Evolutionary conservation across 2,797 vertebrate genomes (phyloP).

Genomic region (Sebastes ruberrimus): DNA sequence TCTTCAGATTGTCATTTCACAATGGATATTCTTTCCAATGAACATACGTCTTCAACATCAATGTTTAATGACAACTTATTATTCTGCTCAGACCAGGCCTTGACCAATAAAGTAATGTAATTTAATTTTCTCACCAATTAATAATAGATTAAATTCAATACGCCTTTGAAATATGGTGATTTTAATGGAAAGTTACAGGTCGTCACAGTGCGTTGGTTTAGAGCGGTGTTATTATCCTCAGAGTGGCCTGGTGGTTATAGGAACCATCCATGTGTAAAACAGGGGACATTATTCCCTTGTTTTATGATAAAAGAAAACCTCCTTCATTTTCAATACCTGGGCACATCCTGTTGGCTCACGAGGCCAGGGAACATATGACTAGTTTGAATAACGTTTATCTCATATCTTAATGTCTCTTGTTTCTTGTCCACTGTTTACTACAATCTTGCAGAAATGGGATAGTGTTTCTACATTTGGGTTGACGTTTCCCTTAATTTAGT

Average conservation of each 20-base stretch:
- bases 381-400: neutral
- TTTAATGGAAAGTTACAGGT: conserved; percentile 61
- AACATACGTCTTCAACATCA: conserved; percentile 25
- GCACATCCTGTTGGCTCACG: neutral
- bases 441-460: neutral
- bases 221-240: conserved; percentile 30
- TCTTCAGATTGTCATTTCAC: conserved; percentile 9
- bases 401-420: neutral
- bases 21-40: neutral
- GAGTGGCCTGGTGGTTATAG: conserved; percentile 11
- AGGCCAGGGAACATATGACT: neutral
- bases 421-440: neutral
- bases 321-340: conserved; percentile 7
- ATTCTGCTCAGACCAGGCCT: conserved; percentile 47
- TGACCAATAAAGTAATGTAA: conserved; percentile 57
- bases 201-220: conserved; percentile 25
- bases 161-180: conserved; percentile 53
- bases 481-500: neutral
- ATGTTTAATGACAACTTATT: conserved; percentile 58
- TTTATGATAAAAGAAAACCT: conserved; percentile 28
- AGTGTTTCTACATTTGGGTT: neutral
- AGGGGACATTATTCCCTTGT: conserved; percentile 21
- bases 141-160: conserved; percentile 56
- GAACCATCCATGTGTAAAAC: conserved; percentile 42
- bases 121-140: conserved; percentile 58